These are phyloP conservation scores for Amazona guildingii DNA, from an alignment of 2,113 vertebrate species.

Conservation along the genomic window DNA sequence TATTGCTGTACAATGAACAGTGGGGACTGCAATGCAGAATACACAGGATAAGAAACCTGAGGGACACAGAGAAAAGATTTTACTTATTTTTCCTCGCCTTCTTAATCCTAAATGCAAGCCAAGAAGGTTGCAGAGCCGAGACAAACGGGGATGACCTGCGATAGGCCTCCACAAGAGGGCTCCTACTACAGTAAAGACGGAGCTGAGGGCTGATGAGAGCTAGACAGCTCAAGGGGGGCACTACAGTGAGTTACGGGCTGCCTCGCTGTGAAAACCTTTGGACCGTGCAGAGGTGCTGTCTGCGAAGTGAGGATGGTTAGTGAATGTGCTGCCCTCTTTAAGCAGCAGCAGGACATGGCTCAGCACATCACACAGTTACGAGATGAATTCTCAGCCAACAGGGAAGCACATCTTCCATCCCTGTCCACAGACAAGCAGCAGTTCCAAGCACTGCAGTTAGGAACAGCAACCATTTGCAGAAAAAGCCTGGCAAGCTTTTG, in stretches of 20 bases:
- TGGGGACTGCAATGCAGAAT: background rate
- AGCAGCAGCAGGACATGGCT: background rate
- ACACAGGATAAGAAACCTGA: background rate
- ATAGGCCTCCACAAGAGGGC: conserved; percentile 32
- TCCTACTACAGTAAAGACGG: background rate
- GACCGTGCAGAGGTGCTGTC: background rate
- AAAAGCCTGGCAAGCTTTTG: background rate
- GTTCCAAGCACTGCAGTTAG: background rate
- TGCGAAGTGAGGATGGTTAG: rapidly evolving
- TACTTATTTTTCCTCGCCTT: background rate
- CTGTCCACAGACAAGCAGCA: background rate
- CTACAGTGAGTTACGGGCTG: rapidly evolving
- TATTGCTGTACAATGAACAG: background rate
- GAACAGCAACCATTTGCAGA: background rate
- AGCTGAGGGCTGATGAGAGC: background rate
- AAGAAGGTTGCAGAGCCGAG: background rate
- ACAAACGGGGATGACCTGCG: background rate
- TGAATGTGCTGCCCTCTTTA: rapidly evolving
- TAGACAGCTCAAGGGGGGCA: rapidly evolving
- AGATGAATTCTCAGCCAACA: background rate
- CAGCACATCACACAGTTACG: rapidly evolving
- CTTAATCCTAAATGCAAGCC: background rate
- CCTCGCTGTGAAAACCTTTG: background rate
- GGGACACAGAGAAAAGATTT: background rate
- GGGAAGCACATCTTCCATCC: background rate